These are phyloP conservation scores for Scomberomorus guttatus DNA, from an alignment of 2,797 vertebrate species.

Conservation along the genomic window DNA sequence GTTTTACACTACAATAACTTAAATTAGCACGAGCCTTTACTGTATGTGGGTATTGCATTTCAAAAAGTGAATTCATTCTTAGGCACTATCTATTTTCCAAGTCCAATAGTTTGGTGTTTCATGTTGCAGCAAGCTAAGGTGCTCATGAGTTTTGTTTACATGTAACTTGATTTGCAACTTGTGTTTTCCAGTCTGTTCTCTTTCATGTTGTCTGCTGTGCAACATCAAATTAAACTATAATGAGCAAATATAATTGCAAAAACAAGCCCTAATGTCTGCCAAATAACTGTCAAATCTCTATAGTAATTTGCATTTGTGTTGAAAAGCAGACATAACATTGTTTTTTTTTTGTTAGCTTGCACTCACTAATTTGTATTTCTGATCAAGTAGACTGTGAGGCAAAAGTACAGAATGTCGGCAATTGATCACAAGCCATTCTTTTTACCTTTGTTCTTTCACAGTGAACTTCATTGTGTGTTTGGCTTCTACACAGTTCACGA, in stretches of 20 bases:
- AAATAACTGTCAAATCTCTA: slow-evolving; percentile 3
- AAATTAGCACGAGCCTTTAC: neutral
- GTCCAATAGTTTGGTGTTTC: neutral
- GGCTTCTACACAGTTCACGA: neutral
- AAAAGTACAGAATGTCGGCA: neutral
- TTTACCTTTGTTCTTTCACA: neutral
- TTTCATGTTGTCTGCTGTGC: slow-evolving; percentile 1
- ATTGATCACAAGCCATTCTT: neutral
- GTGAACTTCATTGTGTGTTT: slow-evolving; percentile 16
- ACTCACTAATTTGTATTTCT: neutral
- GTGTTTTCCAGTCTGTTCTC: neutral
- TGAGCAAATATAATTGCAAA: neutral
- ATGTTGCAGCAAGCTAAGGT: neutral
- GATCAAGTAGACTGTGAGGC: slow-evolving; percentile 5
- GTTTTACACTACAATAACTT: neutral
- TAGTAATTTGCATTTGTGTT: slow-evolving; percentile 7
- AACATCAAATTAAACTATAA: slow-evolving; percentile 22
- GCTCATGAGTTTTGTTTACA: neutral
- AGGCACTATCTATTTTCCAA: neutral
- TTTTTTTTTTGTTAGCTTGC: neutral
- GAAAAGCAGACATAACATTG: slow-evolving; percentile 2
- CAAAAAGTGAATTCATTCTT: neutral
- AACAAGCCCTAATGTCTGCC: slow-evolving; percentile 1
- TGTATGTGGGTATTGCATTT: neutral
- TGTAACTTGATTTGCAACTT: neutral